phyloP scores from a whole-genome alignment of 2,113 vertebrate species.

The rabbit (Oryctolagus cuniculus) region DNA sequence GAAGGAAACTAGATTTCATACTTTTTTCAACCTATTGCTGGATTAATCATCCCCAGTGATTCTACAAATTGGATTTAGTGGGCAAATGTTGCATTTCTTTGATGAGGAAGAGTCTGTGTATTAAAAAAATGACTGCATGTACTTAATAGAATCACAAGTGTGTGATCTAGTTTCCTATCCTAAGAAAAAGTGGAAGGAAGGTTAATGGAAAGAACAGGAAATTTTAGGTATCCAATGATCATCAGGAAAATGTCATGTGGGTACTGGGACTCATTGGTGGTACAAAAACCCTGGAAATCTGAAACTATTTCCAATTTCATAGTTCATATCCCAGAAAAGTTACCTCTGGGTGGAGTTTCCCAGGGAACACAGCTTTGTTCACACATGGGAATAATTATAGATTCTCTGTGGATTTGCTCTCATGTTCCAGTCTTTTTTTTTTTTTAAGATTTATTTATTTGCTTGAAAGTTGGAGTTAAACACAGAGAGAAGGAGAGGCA shows the following conservation, averaged over 20 bases:
- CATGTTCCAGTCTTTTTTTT: background rate
- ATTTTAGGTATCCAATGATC: background rate
- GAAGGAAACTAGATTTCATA: background rate
- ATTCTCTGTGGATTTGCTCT: background rate
- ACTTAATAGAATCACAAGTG: background rate
- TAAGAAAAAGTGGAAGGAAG: background rate
- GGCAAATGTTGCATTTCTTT: background rate
- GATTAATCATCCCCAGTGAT: background rate
- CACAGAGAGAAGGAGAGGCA: too few relatives aligned
- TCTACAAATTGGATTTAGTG: background rate
- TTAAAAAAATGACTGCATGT: background rate
- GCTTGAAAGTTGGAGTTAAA: too few relatives aligned
- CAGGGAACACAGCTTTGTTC: slow-evolving; percentile 17
- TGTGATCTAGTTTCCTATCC: background rate
- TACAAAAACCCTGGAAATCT: background rate
- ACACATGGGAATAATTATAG: slow-evolving; percentile 33
- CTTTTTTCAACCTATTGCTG: background rate
- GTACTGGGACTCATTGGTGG: background rate
- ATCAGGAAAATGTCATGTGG: background rate
- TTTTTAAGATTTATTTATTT: too few relatives aligned
- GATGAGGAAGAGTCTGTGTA: background rate
- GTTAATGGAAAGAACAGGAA: background rate
- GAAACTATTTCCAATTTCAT: slow-evolving; percentile 2
- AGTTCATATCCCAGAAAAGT: background rate
- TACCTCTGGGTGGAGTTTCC: slow-evolving; percentile 61